Evolutionary conservation across 2,797 vertebrate genomes (phyloP), one percentile per base, ranked within the genome.

Genomic region (Mus spretus): DNA sequence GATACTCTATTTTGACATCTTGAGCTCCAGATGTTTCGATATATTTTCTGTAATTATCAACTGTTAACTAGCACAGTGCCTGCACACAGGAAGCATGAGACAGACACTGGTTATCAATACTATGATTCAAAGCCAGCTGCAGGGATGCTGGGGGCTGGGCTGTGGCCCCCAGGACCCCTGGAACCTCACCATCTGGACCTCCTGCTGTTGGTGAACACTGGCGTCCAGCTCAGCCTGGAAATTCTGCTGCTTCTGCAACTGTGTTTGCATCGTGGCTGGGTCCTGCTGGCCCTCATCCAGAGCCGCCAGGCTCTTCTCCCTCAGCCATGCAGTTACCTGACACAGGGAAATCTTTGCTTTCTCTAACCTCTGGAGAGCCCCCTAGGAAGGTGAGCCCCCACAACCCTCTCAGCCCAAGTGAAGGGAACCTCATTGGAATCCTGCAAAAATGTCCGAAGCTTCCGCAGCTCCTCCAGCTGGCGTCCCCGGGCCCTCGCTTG

Each of bases 211-310:
- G 97, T 98, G 98, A 93, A 96, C 98, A n/a, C 98, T 99, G 6
- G 98, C 98, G 37, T 99, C 98, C 93, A 99, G 98, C 98, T 99
- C 99, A 0, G 99, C 99, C 97, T 99, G 99, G 50, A 99, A 99
- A 94, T 98, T 98, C 96, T 99, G 99, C 83, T 99, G 99, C 95
- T 99, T 99, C 94, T 98, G 98, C 55, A 99, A 96, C 96, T 99
- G 99, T 75, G 99, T 98, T 98, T 99, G 99, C 85, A 99, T 98
- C 93, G 98, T 99, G 95, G 98, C 99, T 17, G 98, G 98, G 97
- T 99, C 99, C 98, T 91, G 98, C 99, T 99, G 99, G 96, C 94
- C 99, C 37, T 99, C 99, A 84, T 99, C 99, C 97, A 99, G 90
- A 53, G 99, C 99, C 96, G 99, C 98, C 1, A 98, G 98, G 12